Evolutionary conservation across 1,140 invertebrate genomes (phyloP).

Genomic region (Pachypsylla venusta): DNA sequence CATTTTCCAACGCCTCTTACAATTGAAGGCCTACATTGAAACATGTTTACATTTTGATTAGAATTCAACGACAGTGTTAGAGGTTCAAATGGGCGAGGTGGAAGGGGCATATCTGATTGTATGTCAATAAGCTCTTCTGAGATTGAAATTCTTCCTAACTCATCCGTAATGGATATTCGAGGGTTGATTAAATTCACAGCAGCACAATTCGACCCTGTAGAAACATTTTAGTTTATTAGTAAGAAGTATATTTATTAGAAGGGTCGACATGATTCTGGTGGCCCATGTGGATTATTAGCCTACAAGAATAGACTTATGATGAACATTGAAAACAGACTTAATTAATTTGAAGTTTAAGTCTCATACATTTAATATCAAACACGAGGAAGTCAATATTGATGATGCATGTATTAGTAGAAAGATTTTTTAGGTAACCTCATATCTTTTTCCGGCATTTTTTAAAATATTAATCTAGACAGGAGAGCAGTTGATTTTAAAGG

Average conservation of each 20-base stretch:
- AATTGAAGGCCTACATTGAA: neutral
- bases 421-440: too few relatives aligned
- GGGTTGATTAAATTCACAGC: conserved; percentile 38
- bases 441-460: too few relatives aligned
- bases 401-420: too few relatives aligned
- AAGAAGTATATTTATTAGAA: neutral
- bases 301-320: too few relatives aligned
- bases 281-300: neutral
- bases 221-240: neutral
- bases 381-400: too few relatives aligned
- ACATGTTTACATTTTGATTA: neutral
- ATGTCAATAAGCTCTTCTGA: conserved; percentile 36
- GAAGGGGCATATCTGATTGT: neutral
- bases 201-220: neutral
- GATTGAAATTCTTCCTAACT: conserved; percentile 57
- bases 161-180: conserved; percentile 82
- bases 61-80: conserved; percentile 34
- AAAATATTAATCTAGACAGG: too few relatives aligned
- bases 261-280: neutral
- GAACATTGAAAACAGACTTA: too few relatives aligned
- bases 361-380: too few relatives aligned
- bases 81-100: neutral
- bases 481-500: too few relatives aligned
- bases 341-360: too few relatives aligned
- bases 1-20: conserved; percentile 5